These are phyloP conservation scores for Bellardia bayeri DNA, from an alignment of 2,888 invertebrate species.

Conservation along the genomic window DNA sequence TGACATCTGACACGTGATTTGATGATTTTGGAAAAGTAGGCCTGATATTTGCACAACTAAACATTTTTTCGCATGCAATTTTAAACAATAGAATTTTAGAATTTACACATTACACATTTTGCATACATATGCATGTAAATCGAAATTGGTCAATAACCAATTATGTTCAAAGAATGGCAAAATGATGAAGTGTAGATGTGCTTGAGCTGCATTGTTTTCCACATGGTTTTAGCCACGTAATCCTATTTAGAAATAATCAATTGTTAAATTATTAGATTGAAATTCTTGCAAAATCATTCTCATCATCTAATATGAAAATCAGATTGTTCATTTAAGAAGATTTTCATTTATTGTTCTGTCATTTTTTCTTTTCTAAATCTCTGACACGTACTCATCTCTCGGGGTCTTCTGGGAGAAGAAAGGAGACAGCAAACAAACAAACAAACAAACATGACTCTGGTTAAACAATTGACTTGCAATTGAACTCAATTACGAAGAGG, in stretches of 20 bases:
- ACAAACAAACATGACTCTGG: conserved; percentile 37
- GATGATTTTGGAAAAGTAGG: background rate
- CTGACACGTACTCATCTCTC: conserved; percentile 58
- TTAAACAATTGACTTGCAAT: conserved; percentile 64
- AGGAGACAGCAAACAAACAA: conserved; percentile 29
- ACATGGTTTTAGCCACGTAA: conserved; percentile 60
- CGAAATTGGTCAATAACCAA: conserved; percentile 22
- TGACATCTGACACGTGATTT: background rate
- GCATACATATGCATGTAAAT: background rate
- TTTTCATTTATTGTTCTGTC: conserved; percentile 33
- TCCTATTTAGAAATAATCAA: conserved; percentile 59
- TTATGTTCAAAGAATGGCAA: background rate
- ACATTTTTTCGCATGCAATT: background rate
- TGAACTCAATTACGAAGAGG: conserved; percentile 42
- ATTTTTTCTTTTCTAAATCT: conserved; percentile 14
- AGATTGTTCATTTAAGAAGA: conserved; percentile 60
- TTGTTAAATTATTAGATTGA: conserved; percentile 55
- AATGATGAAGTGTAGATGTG: conserved; percentile 50
- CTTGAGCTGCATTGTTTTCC: conserved; percentile 68
- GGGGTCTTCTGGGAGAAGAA: conserved; percentile 21
- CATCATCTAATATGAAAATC: conserved; percentile 62
- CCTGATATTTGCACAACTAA: conserved; percentile 4
- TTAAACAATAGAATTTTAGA: background rate
- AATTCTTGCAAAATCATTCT: conserved; percentile 66
- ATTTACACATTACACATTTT: background rate